Evolutionary conservation across 2,797 vertebrate species (phyloP), one percentile per base, ranked within the genome.

Genomic region (Chelonia mydas): DNA sequence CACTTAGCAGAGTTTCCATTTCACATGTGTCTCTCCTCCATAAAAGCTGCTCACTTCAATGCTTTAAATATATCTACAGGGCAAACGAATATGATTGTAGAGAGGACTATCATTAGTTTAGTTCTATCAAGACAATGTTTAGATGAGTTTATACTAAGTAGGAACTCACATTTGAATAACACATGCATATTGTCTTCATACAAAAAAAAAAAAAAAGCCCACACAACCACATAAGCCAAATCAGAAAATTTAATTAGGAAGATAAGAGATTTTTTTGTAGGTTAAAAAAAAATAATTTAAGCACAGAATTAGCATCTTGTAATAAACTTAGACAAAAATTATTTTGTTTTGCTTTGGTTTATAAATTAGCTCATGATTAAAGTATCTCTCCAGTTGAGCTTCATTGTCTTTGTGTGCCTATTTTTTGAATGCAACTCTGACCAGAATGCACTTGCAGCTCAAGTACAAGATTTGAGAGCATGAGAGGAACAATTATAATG

Each of bases 311-410:
- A 98, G 96, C 97, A 98, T 98, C 98, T 98, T 98, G 98, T 98
- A 98, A 98, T 98, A 98, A 98, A 98, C 98, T 98, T 98, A 98
- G 98, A 98, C 97, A 98, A 98, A 98, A 98, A 98, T 96, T 86
- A 97, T 98, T 98, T 98, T 98, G 97, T 98, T 98, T 98, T 97
- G 98, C 98, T 98, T 98, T 98, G 98, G 98, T 98, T 98, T 98
- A 98, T 98, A 98, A 98, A 99, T 98, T 98, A 98, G 98, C 98
- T 98, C 98, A 98, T 98, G 98, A 98, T 98, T 98, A 98, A 98
- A 98, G 98, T 97, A 97, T 98, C 98, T 98, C 97, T 98, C 96
- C 97, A 98, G 97, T 97, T 94, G 77, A 65, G 95, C 28, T 92
- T 97, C 97, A 98, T 98, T 99, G 98, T 98, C 97, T 98, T 97